Percentiles rank a stretch among this genome's conserved stretches.
Conservation (phyloP, 2,797 vertebrate genomes). For the Scomberomorus guttatus region DNA sequence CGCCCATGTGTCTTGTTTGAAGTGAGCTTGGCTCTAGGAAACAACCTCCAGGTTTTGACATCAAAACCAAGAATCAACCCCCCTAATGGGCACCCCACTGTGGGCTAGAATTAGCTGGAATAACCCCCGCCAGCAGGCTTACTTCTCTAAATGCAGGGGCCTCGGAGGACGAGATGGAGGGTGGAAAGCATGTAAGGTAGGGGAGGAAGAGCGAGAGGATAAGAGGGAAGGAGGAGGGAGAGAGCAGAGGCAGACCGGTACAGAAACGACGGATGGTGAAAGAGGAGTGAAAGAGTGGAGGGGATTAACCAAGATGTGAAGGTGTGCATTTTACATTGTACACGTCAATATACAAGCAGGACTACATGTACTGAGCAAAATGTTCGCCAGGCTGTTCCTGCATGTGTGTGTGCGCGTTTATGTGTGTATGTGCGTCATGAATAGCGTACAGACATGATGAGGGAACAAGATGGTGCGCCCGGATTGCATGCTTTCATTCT, state of each 20-base stretch:
- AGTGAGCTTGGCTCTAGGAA: slow-evolving; percentile 82
- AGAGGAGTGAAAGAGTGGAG: slow-evolving; percentile 16
- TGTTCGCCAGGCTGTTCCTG: slow-evolving; percentile 7
- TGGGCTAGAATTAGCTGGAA: slow-evolving; percentile 82
- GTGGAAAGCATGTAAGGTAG: slow-evolving; percentile 45
- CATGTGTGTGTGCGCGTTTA: background rate
- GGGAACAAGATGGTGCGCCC: slow-evolving; percentile 30
- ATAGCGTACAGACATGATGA: background rate
- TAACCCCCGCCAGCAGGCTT: slow-evolving; percentile 84
- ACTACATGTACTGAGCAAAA: slow-evolving; percentile 26
- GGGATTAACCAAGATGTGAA: slow-evolving; percentile 26
- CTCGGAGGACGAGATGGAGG: slow-evolving; percentile 69
- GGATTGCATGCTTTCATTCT: slow-evolving; percentile 70
- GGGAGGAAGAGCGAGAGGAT: slow-evolving; percentile 10
- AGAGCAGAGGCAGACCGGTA: slow-evolving; percentile 32
- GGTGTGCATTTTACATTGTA: slow-evolving; percentile 18
- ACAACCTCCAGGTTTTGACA: slow-evolving; percentile 85
- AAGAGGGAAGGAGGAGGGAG: slow-evolving; percentile 35
- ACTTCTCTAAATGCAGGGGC: slow-evolving; percentile 81
- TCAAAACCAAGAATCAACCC: slow-evolving; percentile 85
- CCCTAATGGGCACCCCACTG: slow-evolving; percentile 86
- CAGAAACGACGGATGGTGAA: slow-evolving; percentile 35
- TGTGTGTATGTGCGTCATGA: slow-evolving; percentile 7
- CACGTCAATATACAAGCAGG: slow-evolving; percentile 43
- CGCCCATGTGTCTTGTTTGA: slow-evolving; percentile 77